Evolutionary conservation across 2,888 invertebrate species (phyloP), one percentile per base, ranked within the genome.

Genomic region (Eristalis pertinax): DNA sequence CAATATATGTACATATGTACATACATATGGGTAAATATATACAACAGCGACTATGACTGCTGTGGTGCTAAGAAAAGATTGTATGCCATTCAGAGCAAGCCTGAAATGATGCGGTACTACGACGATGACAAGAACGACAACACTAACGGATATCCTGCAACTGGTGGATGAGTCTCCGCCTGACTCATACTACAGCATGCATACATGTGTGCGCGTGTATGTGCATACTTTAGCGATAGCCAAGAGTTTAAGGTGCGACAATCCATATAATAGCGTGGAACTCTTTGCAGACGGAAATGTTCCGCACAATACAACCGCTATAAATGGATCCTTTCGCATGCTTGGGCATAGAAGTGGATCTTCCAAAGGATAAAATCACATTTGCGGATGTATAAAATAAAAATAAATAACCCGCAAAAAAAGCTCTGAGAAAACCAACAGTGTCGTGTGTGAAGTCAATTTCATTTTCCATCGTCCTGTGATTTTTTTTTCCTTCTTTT

Each of bases 371-470:
- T 75, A 75, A 80, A 76, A 80, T 80, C 80, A 63, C 72, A 80
- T 80, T 80, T 63, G 24, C 67, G 67, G 68, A 80, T 80, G 75
- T 68, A 76, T 75, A 84, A 76, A 84, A 80, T 72, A 84, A 84
- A 84, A 84, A 79, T 75, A 79, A 75, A 75, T 63, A 75, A 79
- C 79, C 65, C 24, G 65, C 41, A 72, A 50, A 79, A 63, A 32
- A 65, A 62, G 19, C 29, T 8, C 50, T 22, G 38, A 43, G 68
- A 73, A 82, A 72, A 64, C 63, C 67, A 67, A 60, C 32, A 24
- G 74, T 35, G 72, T 79, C 60, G 41, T 65, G 22, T 64, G 64
- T 73, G 60, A 65, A 65, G 58, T 64, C 29, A 50, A 50, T 29
- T 60, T 29, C 64, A 22, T 65, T 65, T 65, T 65, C 38, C 35